A percentile compares a stretch with the other conserved stretches of the same genome.
These are phyloP conservation scores for Plagiodera versicolora DNA, from an alignment of 2,888 invertebrate genomes.

Conservation along the genomic window DNA sequence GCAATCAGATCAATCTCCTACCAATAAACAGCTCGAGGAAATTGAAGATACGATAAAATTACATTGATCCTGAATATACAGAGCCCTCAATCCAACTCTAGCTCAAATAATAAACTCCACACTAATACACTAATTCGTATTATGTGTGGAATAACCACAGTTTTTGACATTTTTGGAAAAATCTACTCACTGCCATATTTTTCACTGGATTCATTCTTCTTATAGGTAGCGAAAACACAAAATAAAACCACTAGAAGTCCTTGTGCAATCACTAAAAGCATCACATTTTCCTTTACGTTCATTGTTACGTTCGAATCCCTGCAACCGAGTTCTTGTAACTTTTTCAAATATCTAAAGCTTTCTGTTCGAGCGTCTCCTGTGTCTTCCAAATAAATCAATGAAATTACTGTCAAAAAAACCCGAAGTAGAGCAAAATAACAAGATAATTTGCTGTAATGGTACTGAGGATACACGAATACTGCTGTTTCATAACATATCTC, in stretches of 20 bases:
- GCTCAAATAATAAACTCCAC: neutral
- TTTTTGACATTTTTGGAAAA: too few relatives aligned
- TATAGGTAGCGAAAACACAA: constrained; percentile 41
- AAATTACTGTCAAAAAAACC: constrained; percentile 18
- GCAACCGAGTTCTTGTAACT: neutral
- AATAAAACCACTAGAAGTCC: constrained; percentile 41
- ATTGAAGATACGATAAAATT: neutral
- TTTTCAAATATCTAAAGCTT: neutral
- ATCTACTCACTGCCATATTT: constrained; percentile 45
- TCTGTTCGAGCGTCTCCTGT: neutral
- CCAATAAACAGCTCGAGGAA: too few relatives aligned
- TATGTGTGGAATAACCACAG: too few relatives aligned
- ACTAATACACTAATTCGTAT: too few relatives aligned
- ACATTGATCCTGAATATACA: neutral
- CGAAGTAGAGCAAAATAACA: constrained; percentile 19
- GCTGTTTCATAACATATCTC: neutral
- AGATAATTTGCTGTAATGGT: constrained; percentile 23
- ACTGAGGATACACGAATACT: constrained; percentile 15
- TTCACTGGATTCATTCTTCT: constrained; percentile 28
- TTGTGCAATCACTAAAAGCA: constrained; percentile 37
- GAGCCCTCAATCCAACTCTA: too few relatives aligned
- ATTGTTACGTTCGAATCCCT: constrained; percentile 2
- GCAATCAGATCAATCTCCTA: too few relatives aligned
- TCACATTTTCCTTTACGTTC: constrained; percentile 32
- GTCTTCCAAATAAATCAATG: constrained; percentile 10